These are phyloP conservation scores for Yponomeuta cagnagella DNA, from an alignment of 2,888 invertebrate genomes.

Conservation along the genomic window DNA sequence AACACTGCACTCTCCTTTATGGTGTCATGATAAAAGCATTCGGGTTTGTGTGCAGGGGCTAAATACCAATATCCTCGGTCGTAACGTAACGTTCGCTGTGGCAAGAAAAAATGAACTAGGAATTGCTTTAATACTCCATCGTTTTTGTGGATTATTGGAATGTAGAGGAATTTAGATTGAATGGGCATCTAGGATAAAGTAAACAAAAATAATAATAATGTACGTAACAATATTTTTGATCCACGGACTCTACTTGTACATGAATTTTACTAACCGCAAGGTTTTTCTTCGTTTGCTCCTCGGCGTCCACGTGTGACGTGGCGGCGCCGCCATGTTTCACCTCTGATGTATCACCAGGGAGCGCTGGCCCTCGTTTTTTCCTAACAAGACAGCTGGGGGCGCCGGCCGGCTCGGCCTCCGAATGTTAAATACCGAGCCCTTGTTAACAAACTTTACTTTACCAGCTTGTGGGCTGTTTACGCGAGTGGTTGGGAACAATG, in stretches of 20 bases:
- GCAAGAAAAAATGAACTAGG: not conserved
- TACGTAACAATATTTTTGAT: too few species aligned
- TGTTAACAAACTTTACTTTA: slow-evolving; percentile 28
- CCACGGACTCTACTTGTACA: too few species aligned
- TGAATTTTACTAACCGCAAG: not conserved
- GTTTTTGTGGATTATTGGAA: not conserved
- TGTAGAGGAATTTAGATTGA: too few species aligned
- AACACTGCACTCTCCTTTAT: slow-evolving; percentile 68
- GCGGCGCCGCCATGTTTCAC: slow-evolving; percentile 37
- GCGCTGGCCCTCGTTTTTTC: slow-evolving; percentile 35
- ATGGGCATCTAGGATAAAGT: too few species aligned
- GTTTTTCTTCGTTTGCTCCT: not conserved
- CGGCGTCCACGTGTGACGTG: slow-evolving; percentile 2
- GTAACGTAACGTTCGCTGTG: slow-evolving; percentile 2
- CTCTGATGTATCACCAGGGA: slow-evolving; percentile 42
- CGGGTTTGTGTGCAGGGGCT: slow-evolving; percentile 7
- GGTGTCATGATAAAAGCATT: slow-evolving; percentile 60
- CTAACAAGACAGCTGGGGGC: slow-evolving; percentile 43
- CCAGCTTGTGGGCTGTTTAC: not conserved
- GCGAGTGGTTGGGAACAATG: slow-evolving; percentile 14
- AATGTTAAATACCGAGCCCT: slow-evolving; percentile 50
- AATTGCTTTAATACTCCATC: not conserved
- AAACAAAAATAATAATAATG: too few species aligned
- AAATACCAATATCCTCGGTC: slow-evolving; percentile 11
- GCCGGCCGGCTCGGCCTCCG: slow-evolving; percentile 30